Percentiles rank a stretch among this genome's conserved stretches.
phyloP scores from a whole-genome alignment of 2,888 invertebrate genomes.

The Abscondita cerata region DNA sequence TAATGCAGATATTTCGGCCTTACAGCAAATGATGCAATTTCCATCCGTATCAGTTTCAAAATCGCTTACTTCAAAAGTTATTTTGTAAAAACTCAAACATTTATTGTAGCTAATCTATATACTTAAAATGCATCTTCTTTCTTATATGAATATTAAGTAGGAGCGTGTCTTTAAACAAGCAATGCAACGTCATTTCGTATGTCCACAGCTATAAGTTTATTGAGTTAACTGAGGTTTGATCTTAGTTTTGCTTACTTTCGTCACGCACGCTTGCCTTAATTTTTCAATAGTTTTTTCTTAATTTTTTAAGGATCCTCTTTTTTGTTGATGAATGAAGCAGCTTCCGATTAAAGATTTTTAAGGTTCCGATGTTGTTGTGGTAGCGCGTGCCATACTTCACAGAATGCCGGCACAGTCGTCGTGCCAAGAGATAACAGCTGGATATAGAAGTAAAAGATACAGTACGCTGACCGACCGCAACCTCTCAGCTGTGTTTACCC shows the following conservation, averaged over 20 bases:
- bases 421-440: slow-evolving; percentile 34
- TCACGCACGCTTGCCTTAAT: slow-evolving; percentile 40
- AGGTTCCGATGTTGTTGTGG: slow-evolving; percentile 19
- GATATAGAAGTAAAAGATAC: slow-evolving; percentile 31
- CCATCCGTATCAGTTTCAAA: neutral
- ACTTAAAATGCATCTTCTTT: slow-evolving; percentile 45
- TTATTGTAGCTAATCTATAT: slow-evolving; percentile 40
- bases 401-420: slow-evolving; percentile 32
- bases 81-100: slow-evolving; percentile 6
- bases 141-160: slow-evolving; percentile 46
- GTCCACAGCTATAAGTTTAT: slow-evolving; percentile 42
- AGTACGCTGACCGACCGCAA: slow-evolving; percentile 36
- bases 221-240: slow-evolving; percentile 42
- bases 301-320: neutral
- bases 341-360: neutral
- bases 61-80: slow-evolving; percentile 4
- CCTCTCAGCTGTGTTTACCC: slow-evolving; percentile 29
- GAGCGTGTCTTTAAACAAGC: slow-evolving; percentile 44
- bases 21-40: too few species aligned
- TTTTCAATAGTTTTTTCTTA: slow-evolving; percentile 19
- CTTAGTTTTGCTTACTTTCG: slow-evolving; percentile 34
- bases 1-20: too few species aligned
- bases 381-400: slow-evolving; percentile 36
- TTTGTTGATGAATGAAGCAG: slow-evolving; percentile 1
- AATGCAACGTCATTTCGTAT: slow-evolving; percentile 42